phyloP scores from a whole-genome alignment of 2,797 vertebrate species.

The Dermochelys coriacea region DNA sequence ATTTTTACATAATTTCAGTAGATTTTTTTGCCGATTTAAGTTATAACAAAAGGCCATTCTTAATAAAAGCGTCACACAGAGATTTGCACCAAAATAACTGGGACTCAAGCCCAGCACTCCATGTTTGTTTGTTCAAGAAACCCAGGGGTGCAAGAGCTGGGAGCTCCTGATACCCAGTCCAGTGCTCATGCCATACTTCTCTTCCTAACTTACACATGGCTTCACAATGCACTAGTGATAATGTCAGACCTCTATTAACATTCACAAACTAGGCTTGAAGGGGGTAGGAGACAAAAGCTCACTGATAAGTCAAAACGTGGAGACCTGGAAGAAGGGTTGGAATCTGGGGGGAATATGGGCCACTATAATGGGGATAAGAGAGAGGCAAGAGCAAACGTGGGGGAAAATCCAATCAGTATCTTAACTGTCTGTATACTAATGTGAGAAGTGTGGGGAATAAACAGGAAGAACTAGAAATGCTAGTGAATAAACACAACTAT shows the following conservation, averaged over 20 bases:
- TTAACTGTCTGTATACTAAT: too few relatives aligned
- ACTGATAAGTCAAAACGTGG: too few relatives aligned
- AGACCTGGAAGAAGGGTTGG: too few relatives aligned
- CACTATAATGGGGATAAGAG: too few relatives aligned
- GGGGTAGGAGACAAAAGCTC: too few relatives aligned
- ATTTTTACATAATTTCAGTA: neutral
- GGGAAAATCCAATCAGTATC: too few relatives aligned
- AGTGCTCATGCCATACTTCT: accelerated
- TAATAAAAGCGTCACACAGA: neutral
- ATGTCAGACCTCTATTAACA: neutral
- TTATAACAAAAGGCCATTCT: neutral
- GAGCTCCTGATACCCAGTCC: neutral
- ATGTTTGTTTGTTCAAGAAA: neutral
- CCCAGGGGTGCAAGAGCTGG: neutral
- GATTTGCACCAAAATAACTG: neutral
- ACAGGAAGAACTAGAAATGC: neutral
- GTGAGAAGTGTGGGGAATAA: neutral
- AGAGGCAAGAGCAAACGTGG: too few relatives aligned
- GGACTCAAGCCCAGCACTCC: neutral
- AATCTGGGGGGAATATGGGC: too few relatives aligned
- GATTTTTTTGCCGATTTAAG: neutral
- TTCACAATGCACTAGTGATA: neutral
- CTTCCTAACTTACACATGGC: neutral
- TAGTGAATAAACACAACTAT: neutral
- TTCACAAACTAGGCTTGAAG: too few relatives aligned